These are phyloP conservation scores for Pristionchus arcanus DNA, from an alignment of 2,888 invertebrate genomes.

Conservation along the genomic window DNA sequence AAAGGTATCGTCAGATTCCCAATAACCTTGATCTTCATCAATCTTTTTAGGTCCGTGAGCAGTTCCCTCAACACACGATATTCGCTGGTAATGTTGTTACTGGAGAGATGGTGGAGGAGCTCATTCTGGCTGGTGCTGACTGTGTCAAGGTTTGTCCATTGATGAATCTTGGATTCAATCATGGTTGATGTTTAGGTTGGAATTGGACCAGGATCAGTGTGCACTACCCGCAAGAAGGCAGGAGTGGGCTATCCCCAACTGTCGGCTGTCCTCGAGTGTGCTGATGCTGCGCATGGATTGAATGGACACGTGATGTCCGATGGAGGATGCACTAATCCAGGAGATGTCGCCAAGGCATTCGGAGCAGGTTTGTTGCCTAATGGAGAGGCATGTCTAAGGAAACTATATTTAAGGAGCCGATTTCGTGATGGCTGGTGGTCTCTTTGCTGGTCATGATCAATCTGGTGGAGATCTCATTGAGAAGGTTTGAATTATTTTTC, in stretches of 20 bases:
- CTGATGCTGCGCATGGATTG: conserved; percentile 94
- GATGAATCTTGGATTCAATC: not conserved
- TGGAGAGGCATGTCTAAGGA: no score
- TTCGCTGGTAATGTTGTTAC: conserved; percentile 96
- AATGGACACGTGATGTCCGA: conserved; percentile 97
- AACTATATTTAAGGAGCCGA: conserved; percentile 84
- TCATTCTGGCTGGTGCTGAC: conserved; percentile 93
- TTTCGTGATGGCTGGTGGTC: conserved; percentile 94
- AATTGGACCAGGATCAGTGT: conserved; percentile 92
- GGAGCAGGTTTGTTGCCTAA: conserved; percentile 85
- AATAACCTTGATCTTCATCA: not conserved
- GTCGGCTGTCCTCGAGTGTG: conserved; percentile 94
- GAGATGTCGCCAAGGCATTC: conserved; percentile 92
- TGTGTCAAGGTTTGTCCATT: conserved; percentile 87
- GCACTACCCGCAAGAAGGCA: conserved; percentile 93
- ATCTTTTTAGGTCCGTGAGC: conserved; percentile 79
- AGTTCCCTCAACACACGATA: conserved; percentile 90
- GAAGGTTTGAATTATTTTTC: conserved; percentile 51
- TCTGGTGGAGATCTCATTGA: conserved; percentile 90
- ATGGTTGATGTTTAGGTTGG: conserved; percentile 82
- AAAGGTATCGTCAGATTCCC: conserved; percentile 79
- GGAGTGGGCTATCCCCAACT: conserved; percentile 89
- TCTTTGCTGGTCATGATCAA: conserved; percentile 90
- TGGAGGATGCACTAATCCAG: conserved; percentile 94
- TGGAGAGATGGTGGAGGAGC: conserved; percentile 95